These are phyloP conservation scores for Holothuria glaberrima DNA, from an alignment of 35 echinoderm and acorn worm genomes.

Conservation along the genomic window DNA sequence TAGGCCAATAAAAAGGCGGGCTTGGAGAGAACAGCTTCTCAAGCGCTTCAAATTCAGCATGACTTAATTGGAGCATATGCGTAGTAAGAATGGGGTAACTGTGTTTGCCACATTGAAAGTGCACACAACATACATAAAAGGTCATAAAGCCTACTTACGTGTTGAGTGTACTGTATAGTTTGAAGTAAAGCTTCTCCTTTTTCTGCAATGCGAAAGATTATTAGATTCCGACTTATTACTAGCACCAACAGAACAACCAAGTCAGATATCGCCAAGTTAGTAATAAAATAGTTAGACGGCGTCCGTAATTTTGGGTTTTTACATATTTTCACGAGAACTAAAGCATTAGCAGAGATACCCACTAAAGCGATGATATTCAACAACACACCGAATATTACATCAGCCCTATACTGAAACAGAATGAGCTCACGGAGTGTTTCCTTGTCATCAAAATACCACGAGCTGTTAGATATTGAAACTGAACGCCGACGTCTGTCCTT, in stretches of 20 bases:
- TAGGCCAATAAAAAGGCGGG: no score
- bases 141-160: no score
- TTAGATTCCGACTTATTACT: background rate
- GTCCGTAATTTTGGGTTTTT: background rate
- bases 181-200: background rate
- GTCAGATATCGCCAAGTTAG: slow-evolving; percentile 42
- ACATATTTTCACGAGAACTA: slow-evolving; percentile 24
- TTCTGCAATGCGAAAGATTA: background rate
- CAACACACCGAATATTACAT: background rate
- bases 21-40: no score
- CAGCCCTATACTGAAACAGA: background rate
- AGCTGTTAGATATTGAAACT: no score
- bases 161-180: slow-evolving; percentile 1
- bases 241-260: slow-evolving; percentile 8
- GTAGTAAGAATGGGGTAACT: no score
- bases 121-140: no score
- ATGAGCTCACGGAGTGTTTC: background rate
- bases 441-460: background rate
- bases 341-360: slow-evolving; percentile 16
- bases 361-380: background rate
- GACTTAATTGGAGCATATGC: no score
- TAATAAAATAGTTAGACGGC: slow-evolving; percentile 44
- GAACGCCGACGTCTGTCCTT: background rate
- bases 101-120: no score
- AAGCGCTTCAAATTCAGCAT: no score